phyloP scores from a whole-genome alignment of 2,888 invertebrate genomes.

The Toxonevra muliebris region DNA sequence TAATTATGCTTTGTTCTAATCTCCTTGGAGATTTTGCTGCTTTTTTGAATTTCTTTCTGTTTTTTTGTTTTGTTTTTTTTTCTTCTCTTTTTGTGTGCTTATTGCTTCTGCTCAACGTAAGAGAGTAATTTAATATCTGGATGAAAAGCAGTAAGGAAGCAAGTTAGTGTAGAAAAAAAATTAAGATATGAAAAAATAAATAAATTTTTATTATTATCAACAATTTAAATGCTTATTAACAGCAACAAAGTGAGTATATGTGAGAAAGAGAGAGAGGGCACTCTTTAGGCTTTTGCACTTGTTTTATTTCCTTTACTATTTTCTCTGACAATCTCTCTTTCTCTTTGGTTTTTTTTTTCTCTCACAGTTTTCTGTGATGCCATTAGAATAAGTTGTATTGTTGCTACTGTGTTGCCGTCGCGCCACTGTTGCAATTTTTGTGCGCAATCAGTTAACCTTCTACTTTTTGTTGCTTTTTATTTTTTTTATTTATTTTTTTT shows the following conservation, averaged over 20 bases:
- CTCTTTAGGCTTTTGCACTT: background rate
- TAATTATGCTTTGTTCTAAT: slow-evolving; percentile 29
- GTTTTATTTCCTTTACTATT: slow-evolving; percentile 8
- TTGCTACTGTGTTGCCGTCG: background rate
- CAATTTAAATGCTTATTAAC: too few relatives aligned
- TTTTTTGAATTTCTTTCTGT: too few relatives aligned
- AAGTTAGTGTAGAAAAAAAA: too few relatives aligned
- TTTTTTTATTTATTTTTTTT: slow-evolving; percentile 7
- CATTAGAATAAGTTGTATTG: slow-evolving; percentile 4
- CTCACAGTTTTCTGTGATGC: background rate
- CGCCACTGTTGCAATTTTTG: background rate
- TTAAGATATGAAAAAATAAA: too few relatives aligned
- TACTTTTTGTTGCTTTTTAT: background rate
- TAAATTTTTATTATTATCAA: too few relatives aligned
- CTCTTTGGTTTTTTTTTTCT: background rate
- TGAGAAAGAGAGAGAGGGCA: background rate
- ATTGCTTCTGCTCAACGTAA: too few relatives aligned
- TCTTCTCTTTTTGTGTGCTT: too few relatives aligned
- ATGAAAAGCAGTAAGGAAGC: too few relatives aligned
- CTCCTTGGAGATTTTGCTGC: background rate
- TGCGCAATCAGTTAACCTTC: background rate
- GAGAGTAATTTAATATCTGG: too few relatives aligned
- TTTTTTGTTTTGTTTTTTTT: too few relatives aligned
- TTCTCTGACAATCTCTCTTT: background rate
- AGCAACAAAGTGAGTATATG: too few relatives aligned